phyloP scores from a whole-genome alignment of 2,113 vertebrate genomes.

The Psittacus erithacus region DNA sequence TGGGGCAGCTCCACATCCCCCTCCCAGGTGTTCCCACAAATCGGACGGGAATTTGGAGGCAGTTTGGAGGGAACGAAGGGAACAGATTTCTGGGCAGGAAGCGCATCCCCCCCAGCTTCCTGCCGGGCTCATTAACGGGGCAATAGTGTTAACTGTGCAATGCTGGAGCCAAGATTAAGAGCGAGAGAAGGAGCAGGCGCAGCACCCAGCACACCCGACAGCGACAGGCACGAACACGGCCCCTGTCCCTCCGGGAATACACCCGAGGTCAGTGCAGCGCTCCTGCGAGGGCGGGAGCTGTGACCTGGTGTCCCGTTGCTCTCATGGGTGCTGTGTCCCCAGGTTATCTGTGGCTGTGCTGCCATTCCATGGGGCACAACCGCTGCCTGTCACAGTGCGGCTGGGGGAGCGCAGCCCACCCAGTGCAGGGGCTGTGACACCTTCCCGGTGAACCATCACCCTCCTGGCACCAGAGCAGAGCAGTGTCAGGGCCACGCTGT shows the following conservation, averaged over 20 bases:
- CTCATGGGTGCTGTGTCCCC: not conserved
- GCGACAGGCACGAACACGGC: not conserved
- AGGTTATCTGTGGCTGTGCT: not conserved
- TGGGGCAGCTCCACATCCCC: not conserved
- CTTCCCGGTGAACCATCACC: fast-evolving
- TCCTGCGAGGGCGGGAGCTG: not conserved
- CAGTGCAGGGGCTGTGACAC: not conserved
- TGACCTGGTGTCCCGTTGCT: not conserved
- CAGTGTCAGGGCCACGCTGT: not conserved
- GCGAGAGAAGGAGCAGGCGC: not conserved
- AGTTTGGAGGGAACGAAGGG: not conserved
- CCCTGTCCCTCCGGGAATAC: not conserved
- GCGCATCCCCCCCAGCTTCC: not conserved
- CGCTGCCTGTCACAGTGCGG: fast-evolving
- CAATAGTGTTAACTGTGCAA: not conserved
- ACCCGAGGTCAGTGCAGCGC: not conserved
- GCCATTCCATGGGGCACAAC: not conserved
- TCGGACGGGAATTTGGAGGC: not conserved
- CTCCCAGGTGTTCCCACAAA: not conserved
- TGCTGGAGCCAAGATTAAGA: not conserved
- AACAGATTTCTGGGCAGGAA: not conserved
- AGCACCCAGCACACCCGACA: not conserved
- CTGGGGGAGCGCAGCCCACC: not conserved
- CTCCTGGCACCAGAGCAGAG: not conserved
- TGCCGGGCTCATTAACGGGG: not conserved